These are phyloP conservation scores for Caenorhabditis sulstoni DNA, from an alignment of 2,888 invertebrate species.

Conservation along the genomic window DNA sequence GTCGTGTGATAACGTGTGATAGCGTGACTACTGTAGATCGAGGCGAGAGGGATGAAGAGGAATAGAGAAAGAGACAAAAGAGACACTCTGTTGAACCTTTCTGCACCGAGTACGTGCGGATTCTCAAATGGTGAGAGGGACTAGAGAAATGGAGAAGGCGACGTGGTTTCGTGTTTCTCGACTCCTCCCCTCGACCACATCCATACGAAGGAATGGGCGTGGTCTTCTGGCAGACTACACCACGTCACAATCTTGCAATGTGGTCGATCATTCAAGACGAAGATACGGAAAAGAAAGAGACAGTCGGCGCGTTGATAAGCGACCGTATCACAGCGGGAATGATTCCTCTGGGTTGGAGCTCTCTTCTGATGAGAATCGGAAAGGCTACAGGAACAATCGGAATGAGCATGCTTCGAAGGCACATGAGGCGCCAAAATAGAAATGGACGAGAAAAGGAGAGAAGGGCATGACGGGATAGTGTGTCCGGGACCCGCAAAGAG, in stretches of 20 bases:
- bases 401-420: conserved; percentile 8
- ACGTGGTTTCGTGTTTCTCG: conserved; percentile 5
- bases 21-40: conserved; percentile 22
- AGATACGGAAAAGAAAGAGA: conserved; percentile 27
- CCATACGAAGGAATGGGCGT: neutral
- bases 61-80: conserved; percentile 7
- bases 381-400: too few relatives aligned
- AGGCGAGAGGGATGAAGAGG: conserved; percentile 5
- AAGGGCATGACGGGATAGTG: neutral
- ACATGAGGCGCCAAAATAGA: too few relatives aligned
- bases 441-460: conserved; percentile 22
- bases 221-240: neutral
- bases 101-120: conserved; percentile 50
- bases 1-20: conserved; percentile 41
- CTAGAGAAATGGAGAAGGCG: conserved; percentile 4
- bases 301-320: conserved; percentile 3
- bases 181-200: too few relatives aligned
- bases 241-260: too few relatives aligned
- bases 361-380: too few relatives aligned
- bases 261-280: neutral
- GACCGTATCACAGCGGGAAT: neutral
- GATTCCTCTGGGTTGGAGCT: too few relatives aligned
- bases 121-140: conserved; percentile 19
- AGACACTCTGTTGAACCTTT: conserved; percentile 30
- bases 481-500: conserved; percentile 1